Conservation (phyloP, 2,113 vertebrate genomes). For the Gallinago jamesoni region DNA sequence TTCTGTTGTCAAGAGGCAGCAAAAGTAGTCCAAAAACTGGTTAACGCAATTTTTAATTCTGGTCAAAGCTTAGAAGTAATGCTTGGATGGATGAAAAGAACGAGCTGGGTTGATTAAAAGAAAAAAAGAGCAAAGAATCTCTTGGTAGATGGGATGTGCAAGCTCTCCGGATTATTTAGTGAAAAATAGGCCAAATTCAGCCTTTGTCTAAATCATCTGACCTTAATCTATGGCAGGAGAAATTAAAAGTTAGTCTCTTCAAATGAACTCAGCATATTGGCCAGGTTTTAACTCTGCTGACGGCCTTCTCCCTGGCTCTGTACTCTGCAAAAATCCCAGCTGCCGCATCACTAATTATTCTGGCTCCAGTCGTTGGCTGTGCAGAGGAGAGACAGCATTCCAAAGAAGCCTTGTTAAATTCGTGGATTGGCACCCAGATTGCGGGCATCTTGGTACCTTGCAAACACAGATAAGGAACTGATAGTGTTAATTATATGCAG, state of each 20-base stretch:
- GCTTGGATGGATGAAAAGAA: neutral
- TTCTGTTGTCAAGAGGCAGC: conserved; percentile 25
- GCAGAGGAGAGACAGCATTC: neutral
- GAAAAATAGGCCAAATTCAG: neutral
- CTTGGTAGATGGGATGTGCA: neutral
- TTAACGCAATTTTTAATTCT: conserved; percentile 20
- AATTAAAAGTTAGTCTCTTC: neutral
- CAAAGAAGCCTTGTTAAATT: neutral
- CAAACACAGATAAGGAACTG: neutral
- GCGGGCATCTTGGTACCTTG: neutral
- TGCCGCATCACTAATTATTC: neutral
- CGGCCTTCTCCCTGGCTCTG: neutral
- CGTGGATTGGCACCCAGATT: neutral
- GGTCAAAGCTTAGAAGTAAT: conserved; percentile 5
- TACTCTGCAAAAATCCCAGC: neutral
- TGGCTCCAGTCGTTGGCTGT: neutral
- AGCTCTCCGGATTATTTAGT: neutral
- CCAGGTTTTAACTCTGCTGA: neutral
- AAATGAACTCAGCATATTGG: neutral
- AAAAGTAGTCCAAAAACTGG: conserved; percentile 1
- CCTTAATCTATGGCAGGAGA: neutral
- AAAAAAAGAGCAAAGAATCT: neutral
- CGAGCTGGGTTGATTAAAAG: conserved; percentile 1
- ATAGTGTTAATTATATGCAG: neutral
- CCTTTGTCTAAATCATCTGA: neutral